phyloP scores from a whole-genome alignment of 92 coral and sea anemone genomes.

The Zoanthus sociatus region DNA sequence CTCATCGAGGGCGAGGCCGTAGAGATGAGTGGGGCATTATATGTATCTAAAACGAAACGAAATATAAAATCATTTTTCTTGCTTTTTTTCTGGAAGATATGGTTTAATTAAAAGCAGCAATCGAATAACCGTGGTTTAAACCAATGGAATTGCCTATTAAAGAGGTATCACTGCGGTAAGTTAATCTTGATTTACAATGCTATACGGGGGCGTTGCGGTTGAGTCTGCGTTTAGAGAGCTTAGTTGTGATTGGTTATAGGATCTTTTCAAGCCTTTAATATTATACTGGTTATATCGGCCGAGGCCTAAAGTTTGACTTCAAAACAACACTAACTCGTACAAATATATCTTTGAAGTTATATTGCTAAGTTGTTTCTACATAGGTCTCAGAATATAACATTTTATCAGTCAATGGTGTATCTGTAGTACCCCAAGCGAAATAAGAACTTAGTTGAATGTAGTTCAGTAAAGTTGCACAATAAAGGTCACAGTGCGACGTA shows the following conservation, averaged over 20 bases:
- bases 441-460: not conserved
- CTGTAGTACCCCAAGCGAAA: not conserved
- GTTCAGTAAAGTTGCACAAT: not conserved
- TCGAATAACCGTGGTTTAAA: no score
- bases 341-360: not conserved
- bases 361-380: not conserved
- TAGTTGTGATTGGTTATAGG: not conserved
- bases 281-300: not conserved
- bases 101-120: no score
- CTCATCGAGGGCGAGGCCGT: no score
- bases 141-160: no score
- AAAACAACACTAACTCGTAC: not conserved
- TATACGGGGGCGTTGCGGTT: no score
- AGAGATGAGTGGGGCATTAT: no score
- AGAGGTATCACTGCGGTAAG: no score
- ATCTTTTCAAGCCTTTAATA: not conserved
- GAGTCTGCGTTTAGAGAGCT: no score
- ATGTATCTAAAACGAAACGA: no score
- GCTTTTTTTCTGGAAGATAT: no score
- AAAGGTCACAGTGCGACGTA: not conserved
- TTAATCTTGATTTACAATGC: no score
- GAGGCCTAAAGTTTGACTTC: not conserved
- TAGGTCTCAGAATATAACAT: not conserved
- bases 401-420: not conserved
- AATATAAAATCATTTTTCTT: no score